Evolutionary conservation across 2,888 invertebrate species (phyloP), one percentile per base, ranked within the genome.

Genomic region (Cacoxenus indagator): DNA sequence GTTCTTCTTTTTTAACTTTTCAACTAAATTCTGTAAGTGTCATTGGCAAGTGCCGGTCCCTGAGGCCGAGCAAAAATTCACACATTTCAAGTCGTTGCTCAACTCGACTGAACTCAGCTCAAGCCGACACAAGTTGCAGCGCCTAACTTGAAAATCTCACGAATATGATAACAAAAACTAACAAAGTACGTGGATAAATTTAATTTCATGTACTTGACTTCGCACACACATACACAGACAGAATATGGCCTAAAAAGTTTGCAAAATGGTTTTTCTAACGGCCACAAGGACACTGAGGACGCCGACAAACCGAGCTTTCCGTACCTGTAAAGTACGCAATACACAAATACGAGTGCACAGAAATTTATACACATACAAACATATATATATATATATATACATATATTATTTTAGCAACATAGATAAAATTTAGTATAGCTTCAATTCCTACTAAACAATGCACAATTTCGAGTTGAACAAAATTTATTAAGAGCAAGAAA

Each of bases 101-200:
- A n/a, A n/a, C n/a, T 4, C 5, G 5, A 37, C 37, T 37, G 9
- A 37, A 14, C 37, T 0, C 37, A 37, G 37, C 37, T 1, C 2
- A 37, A 37, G 9, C 14, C 14, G 37, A 37, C 14, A 4, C 37
- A 8, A 37, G 37, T 37, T 8, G 37, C 37, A 5, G 37, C 37
- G 14, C n/a, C n/a, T n/a, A n/a, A 22, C 22, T 51, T 22, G 51
- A 22, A 51, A 51, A 22, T 51, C 51, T 51, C 5, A 51, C 22
- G 51, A 51, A 62, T 68, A 66, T 75, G 70, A 75, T 74, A 51
- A 51, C 51, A 72, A 66, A 11, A 72, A 68, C 73, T 68, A 80
- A 70, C 78, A 70, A 75, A 73, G 75, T 78, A 79, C 78, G 76
- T 77, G 78, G 78, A 76, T 78, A 78, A 78, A 81, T 79, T 79